Base-by-base conservation (phyloP, 2,888 invertebrate genomes). In the Ormyrus thymus region DNA sequence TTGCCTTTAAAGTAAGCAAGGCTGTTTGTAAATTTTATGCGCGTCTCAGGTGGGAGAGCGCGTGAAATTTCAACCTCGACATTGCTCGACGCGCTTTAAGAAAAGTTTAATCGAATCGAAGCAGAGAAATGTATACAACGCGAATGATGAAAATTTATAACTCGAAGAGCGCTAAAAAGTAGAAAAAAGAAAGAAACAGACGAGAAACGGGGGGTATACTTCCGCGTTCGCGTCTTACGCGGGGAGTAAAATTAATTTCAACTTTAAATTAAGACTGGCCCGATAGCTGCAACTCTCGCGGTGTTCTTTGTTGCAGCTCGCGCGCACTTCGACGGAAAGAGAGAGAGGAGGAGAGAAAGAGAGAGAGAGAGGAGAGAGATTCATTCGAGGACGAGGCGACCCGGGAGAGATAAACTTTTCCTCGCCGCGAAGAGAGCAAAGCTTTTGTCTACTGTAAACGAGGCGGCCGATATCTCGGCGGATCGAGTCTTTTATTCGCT, bases 191-290 rank as follows among this genome's bases (percentile, higher is more conserved):
- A 46, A 61, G 61, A 29, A 29, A 29, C 29, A 29, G 29, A 29
- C 48, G 45, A 61, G 29, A 29, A 4, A 29, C 2, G 29, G 29
- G 29, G 4, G 29, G 29, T 29, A 29, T 29, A 29, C 29, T 29
- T 29, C 10, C 46, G 53, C 62, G 48, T 55, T 10, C 79, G 82
- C 82, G 79, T 50, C 65, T 65, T 51, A 51, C 50, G 13, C 29
- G 82, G 82, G 82, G 83, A 85, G 84, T 87, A 88, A 89, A 89
- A 89, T 90, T 89, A 89, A 90, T 90, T 89, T 89, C 84, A 89
- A 90, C 87, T 90, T 90, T 90, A 90, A 90, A 90, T 90, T 89
- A 89, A 89, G 88, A 89, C 87, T 88, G 86, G 85, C 84, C 85
- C 86, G 87, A 89, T 89, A 89, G 87, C 87, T 87, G 87, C 86